Percentiles rank a stretch among this genome's conserved stretches.
These are phyloP conservation scores for Lytechinus pictus DNA, from an alignment of 35 echinoderm and acorn worm species.

Conservation along the genomic window DNA sequence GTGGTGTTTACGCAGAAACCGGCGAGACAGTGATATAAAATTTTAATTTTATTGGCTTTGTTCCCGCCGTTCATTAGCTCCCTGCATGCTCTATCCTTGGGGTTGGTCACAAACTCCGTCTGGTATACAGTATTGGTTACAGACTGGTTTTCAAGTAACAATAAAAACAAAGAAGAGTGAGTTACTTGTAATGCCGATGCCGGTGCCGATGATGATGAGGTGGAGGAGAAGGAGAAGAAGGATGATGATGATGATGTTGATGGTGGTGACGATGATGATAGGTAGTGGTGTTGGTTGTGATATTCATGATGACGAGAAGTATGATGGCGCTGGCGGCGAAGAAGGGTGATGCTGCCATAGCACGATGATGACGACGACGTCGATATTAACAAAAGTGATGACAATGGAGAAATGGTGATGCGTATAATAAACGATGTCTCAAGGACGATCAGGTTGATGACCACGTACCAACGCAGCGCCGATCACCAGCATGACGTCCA, in stretches of 20 bases:
- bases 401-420: neutral
- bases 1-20: neutral
- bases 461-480: constrained; percentile 2
- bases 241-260: no score
- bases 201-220: no score
- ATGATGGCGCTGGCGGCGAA: no score
- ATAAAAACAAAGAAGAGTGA: no score
- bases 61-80: constrained; percentile 8
- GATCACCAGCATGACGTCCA: neutral
- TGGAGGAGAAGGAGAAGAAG: no score
- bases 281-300: no score
- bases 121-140: neutral
- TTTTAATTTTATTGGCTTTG: constrained; percentile 14
- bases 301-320: no score
- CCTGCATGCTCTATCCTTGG: neutral
- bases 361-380: no score
- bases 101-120: neutral
- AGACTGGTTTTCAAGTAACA: neutral
- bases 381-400: neutral
- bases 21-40: neutral
- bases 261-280: no score
- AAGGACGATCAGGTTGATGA: neutral
- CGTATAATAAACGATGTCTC: neutral
- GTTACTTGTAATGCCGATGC: no score
- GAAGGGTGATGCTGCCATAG: no score